Conservation (phyloP, 2,888 invertebrate genomes). For the Sinelater perroti region DNA sequence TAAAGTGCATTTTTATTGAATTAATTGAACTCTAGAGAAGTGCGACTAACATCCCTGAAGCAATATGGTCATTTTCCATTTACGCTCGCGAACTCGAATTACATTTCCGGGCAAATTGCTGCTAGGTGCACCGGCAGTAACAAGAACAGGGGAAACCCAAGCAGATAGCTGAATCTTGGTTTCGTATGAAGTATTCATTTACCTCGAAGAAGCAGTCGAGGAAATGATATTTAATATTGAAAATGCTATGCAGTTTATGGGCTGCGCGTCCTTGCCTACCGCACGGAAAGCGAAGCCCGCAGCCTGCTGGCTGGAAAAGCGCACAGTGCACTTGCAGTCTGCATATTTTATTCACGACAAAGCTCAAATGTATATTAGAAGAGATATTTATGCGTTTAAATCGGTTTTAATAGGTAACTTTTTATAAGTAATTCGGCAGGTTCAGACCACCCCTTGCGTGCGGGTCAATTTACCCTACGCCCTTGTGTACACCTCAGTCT, state of each 20-base stretch:
- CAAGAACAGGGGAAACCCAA: too few relatives aligned
- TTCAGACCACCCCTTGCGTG: constrained; percentile 19
- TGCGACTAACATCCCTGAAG: too few relatives aligned
- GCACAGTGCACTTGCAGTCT: too few relatives aligned
- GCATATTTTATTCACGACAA: too few relatives aligned
- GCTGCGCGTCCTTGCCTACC: constrained; percentile 1
- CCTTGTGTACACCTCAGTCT: constrained; percentile 10
- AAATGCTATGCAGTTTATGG: constrained; percentile 19
- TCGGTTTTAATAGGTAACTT: too few relatives aligned
- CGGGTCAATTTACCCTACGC: constrained; percentile 22
- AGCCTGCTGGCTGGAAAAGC: background rate
- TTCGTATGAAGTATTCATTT: constrained; percentile 13
- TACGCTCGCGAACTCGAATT: constrained; percentile 21
- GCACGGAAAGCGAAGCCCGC: constrained; percentile 5
- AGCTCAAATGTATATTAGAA: too few relatives aligned
- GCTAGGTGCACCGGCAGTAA: too few relatives aligned
- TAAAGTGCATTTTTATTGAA: too few relatives aligned
- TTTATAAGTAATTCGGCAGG: constrained; percentile 30
- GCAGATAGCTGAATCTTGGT: constrained; percentile 6
- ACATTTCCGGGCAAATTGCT: constrained; percentile 4
- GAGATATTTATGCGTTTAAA: too few relatives aligned
- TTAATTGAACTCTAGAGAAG: too few relatives aligned
- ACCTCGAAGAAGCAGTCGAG: constrained; percentile 8
- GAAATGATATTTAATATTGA: constrained; percentile 17
- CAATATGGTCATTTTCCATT: too few relatives aligned